Evolutionary conservation across 2,113 vertebrate species (phyloP).

Genomic region (Chaenocephalus aceratus): DNA sequence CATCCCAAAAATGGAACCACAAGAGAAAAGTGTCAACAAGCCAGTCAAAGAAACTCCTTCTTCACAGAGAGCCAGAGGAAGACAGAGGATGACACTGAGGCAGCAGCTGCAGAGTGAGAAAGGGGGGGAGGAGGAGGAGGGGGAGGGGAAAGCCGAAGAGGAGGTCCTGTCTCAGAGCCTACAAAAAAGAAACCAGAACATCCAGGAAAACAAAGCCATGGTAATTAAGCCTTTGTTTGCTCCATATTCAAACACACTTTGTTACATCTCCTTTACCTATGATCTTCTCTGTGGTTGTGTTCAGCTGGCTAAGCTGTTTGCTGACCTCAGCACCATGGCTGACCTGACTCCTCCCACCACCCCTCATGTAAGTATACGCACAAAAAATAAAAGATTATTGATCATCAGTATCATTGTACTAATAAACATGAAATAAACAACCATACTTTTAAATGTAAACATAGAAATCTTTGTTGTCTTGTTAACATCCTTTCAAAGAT

Average conservation of each 20-base stretch:
- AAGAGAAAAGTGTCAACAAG: slow-evolving; percentile 39
- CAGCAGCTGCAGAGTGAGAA: neutral
- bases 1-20: slow-evolving; percentile 51
- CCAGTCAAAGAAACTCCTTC: slow-evolving; percentile 20
- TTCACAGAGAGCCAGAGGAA: slow-evolving; percentile 39
- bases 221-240: slow-evolving; percentile 70
- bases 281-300: slow-evolving; percentile 32
- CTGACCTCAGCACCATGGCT: slow-evolving; percentile 90
- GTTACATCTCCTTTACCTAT: neutral
- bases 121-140: slow-evolving; percentile 38
- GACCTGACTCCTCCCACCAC: slow-evolving; percentile 86
- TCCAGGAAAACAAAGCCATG: slow-evolving; percentile 98
- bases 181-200: slow-evolving; percentile 92
- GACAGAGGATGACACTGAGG: slow-evolving; percentile 25
- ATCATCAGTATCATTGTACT: neutral
- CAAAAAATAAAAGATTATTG: neutral
- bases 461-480: too few relatives aligned
- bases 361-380: slow-evolving; percentile 83
- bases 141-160: slow-evolving; percentile 58
- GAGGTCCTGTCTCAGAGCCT: slow-evolving; percentile 81
- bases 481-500: too few relatives aligned
- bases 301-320: slow-evolving; percentile 93
- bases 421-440: too few relatives aligned
- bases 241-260: neutral
- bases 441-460: too few relatives aligned